Base-by-base conservation (phyloP, 35 echinoderm and acorn worm genomes). In the Ophiothrix spiculata region DNA sequence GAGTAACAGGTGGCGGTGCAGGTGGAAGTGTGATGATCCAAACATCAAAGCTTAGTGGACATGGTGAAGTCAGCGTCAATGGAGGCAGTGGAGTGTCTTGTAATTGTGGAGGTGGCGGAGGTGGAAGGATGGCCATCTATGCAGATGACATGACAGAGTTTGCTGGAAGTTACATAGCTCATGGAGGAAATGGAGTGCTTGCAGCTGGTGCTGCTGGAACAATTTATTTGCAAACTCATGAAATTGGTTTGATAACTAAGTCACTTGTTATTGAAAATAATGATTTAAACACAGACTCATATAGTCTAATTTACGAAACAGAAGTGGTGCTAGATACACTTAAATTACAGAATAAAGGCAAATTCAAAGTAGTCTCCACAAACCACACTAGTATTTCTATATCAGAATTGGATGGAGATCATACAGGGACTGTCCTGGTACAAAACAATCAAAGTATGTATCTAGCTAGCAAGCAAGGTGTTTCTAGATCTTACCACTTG, bases 121-220 rank as follows among this genome's bases (percentile, higher is more conserved):
- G 94, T 38, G 94, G 94, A 21, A 40, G 90, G 11, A 89, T 97
- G 19, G 81, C 90, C 13, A 74, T 97, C 31, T 31, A 88, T n/a
- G 36, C 73, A 25, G 37, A 33, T 40, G 63, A 92, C 19, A 81
- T 60, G 25, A 49, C 32, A 31, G 85, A 86, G 4, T 97, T 97
- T 90, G 74, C 86, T 82, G 94, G 94, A 38, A 19, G 54, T 29
- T 40, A 89, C 21, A 75, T 54, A 32, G 79, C 94, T n/a, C 60
- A 60, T 54, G 94, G 94, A 38, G 94, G 90, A 40, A 38, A 13
- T 29, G 94, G 94, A 28, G 21, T 81, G 4, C 35, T 31, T 13
- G 49, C 75, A 69, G 94, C 90, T 38, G 94, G 94, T 38, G n/a
- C n/a, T n/a, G 94, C 90, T 37, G 94, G 94, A 36, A 92, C 94